These are phyloP conservation scores for Hydrozoanthus tunicans DNA, from an alignment of 64 coral and sea anemone species.

Conservation along the genomic window DNA sequence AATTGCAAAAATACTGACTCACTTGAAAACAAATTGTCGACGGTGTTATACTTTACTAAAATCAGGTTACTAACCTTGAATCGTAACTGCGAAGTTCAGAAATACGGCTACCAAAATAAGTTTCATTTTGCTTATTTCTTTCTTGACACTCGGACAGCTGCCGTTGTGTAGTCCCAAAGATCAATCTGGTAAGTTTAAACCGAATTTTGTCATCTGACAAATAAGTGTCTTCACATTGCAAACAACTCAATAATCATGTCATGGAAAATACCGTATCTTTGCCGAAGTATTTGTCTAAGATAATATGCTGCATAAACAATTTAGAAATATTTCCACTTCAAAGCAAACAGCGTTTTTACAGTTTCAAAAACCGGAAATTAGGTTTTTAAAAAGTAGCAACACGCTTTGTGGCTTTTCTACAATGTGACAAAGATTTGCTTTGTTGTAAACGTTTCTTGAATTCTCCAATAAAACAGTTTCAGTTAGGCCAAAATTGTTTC, in stretches of 20 bases:
- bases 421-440: background rate
- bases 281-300: background rate
- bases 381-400: background rate
- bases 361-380: slow-evolving; percentile 14
- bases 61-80: slow-evolving; percentile 20
- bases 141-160: slow-evolving; percentile 10
- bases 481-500: too few relatives aligned
- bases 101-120: slow-evolving; percentile 15
- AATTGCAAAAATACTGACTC: too few relatives aligned
- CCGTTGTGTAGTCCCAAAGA: background rate
- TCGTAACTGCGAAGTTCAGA: background rate
- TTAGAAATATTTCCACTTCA: background rate
- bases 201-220: slow-evolving; percentile 10
- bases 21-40: too few relatives aligned
- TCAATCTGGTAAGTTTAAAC: background rate
- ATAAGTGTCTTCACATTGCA: background rate
- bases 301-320: slow-evolving; percentile 10
- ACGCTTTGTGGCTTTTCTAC: too few relatives aligned
- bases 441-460: background rate
- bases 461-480: too few relatives aligned
- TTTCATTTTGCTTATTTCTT: slow-evolving; percentile 16
- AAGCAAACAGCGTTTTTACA: background rate
- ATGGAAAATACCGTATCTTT: slow-evolving; percentile 21
- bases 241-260: slow-evolving; percentile 29
- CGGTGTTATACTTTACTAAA: background rate